These are phyloP conservation scores for Brachyrhaphis roseni DNA, from an alignment of 2,797 vertebrate genomes.

Conservation along the genomic window DNA sequence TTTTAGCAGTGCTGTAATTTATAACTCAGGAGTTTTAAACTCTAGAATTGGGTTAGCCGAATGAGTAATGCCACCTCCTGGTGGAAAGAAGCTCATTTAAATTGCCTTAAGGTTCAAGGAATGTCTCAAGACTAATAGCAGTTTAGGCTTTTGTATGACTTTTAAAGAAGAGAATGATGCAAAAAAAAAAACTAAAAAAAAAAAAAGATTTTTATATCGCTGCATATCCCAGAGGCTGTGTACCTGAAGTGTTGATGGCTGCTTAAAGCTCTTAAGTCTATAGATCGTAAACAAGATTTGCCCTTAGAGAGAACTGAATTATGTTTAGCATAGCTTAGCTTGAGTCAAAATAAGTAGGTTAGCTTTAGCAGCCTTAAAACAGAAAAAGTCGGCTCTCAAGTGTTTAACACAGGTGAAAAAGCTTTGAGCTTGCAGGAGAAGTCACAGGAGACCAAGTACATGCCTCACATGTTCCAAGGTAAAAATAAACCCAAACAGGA, in stretches of 20 bases:
- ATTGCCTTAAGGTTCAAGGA: background rate
- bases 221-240: background rate
- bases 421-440: slow-evolving; percentile 48
- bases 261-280: background rate
- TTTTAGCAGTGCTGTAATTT: background rate
- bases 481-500: slow-evolving; percentile 76
- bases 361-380: background rate
- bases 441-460: slow-evolving; percentile 59
- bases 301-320: background rate
- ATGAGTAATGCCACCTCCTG: background rate
- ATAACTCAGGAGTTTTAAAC: background rate
- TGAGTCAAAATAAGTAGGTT: background rate
- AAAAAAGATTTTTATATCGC: background rate
- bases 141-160: background rate
- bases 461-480: slow-evolving; percentile 63
- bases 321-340: background rate
- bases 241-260: background rate
- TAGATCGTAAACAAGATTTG: background rate
- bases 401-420: slow-evolving; percentile 47
- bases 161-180: background rate
- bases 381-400: background rate
- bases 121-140: background rate
- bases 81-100: background rate
- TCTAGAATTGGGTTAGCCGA: background rate
- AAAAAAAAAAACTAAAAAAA: background rate